These are phyloP conservation scores for Sciurus carolinensis DNA, from an alignment of 2,797 vertebrate genomes.

Conservation along the genomic window DNA sequence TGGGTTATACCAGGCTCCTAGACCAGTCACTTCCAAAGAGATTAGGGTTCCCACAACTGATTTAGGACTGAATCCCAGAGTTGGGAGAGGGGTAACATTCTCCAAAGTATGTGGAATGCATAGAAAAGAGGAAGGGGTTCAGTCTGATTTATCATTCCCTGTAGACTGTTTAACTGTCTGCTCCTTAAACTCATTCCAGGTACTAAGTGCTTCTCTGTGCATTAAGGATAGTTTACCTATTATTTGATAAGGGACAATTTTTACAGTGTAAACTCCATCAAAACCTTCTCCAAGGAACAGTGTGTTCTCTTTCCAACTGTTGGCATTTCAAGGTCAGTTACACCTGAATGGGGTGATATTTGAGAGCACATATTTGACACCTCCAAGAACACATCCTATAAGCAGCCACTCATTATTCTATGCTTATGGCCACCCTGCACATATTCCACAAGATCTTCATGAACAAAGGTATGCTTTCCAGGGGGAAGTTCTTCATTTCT, in stretches of 20 bases:
- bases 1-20: not conserved
- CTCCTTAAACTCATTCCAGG: not conserved
- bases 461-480: not conserved
- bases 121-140: not conserved
- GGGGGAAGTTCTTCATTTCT: not conserved
- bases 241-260: not conserved
- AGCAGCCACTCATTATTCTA: not conserved
- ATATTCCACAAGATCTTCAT: not conserved
- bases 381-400: not conserved
- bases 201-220: not conserved
- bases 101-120: not conserved
- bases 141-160: not conserved
- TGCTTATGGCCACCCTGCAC: not conserved
- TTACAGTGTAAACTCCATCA: not conserved
- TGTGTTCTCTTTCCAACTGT: not conserved
- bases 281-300: not conserved
- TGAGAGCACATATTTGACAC: not conserved
- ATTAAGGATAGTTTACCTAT: not conserved
- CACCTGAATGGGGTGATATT: not conserved
- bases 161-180: not conserved
- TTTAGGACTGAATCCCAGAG: not conserved
- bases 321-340: conserved; percentile 30
- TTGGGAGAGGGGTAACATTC: not conserved
- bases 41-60: not conserved
- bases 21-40: not conserved